These are phyloP conservation scores for Metopia argyrocephala DNA, from an alignment of 2,888 invertebrate genomes.

Conservation along the genomic window DNA sequence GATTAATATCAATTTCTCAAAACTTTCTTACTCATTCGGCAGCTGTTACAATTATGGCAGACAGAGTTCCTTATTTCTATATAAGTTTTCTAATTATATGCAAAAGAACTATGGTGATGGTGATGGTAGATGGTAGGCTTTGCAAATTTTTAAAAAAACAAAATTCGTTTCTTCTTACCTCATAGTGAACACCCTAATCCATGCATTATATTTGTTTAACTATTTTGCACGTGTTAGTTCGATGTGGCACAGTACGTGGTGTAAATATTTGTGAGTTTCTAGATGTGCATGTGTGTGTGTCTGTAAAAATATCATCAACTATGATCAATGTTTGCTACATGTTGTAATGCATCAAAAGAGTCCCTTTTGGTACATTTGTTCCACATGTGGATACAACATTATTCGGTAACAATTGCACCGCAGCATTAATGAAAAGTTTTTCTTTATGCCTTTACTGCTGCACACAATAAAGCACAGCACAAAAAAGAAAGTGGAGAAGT, in stretches of 20 bases:
- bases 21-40: no score
- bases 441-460: neutral
- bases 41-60: no score
- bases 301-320: conserved; percentile 34
- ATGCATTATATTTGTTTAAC: neutral
- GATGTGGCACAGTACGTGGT: neutral
- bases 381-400: neutral
- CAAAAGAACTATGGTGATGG: no score
- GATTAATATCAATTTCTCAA: no score
- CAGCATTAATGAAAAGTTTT: conserved; percentile 35
- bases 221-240: conserved; percentile 33
- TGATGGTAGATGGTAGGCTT: no score
- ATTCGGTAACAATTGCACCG: conserved; percentile 21
- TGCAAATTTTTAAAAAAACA: no score
- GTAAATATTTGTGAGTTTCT: neutral
- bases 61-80: no score
- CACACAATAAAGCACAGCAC: neutral
- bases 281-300: neutral
- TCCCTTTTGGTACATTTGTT: conserved; percentile 33
- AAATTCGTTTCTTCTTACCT: no score
- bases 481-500: neutral
- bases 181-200: no score
- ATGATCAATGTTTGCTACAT: conserved; percentile 58
- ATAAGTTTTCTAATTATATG: no score
- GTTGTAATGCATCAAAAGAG: conserved; percentile 53